Conservation (phyloP, 2,797 vertebrate species). For the Antennarius maculatus region DNA sequence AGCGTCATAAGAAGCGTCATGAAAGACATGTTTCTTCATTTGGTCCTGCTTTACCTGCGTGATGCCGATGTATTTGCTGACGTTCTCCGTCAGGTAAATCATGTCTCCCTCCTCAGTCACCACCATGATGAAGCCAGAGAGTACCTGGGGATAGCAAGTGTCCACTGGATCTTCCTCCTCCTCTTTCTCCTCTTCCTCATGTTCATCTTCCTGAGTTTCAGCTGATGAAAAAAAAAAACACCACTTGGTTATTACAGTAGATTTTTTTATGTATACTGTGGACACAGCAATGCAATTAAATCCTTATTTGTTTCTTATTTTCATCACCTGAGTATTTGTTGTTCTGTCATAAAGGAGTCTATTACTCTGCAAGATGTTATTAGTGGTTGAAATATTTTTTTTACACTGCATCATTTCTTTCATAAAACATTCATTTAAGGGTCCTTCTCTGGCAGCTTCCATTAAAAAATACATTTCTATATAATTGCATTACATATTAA, state of each 20-base stretch:
- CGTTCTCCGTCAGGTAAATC: slow-evolving; percentile 88
- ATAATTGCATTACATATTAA: no score
- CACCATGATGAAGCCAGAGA: slow-evolving; percentile 89
- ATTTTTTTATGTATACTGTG: background rate
- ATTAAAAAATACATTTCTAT: no score
- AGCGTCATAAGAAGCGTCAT: no score
- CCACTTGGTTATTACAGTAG: background rate
- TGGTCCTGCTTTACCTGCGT: slow-evolving; percentile 53
- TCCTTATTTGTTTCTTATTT: background rate
- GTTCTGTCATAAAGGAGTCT: background rate
- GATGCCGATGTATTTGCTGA: slow-evolving; percentile 87
- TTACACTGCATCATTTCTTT: no score
- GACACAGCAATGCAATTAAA: background rate
- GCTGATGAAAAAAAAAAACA: slow-evolving; percentile 17
- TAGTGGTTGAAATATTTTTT: no score
- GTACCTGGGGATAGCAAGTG: slow-evolving; percentile 82
- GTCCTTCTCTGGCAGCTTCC: no score
- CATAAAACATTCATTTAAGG: no score
- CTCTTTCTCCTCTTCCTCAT: slow-evolving; percentile 10
- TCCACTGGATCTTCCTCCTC: slow-evolving; percentile 78
- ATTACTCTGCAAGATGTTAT: background rate
- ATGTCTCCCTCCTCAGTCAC: slow-evolving; percentile 87
- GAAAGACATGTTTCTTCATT: background rate
- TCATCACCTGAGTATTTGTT: background rate
- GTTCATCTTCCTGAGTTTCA: slow-evolving; percentile 14